These are phyloP conservation scores for Gavia stellata DNA, from an alignment of 2,113 vertebrate species.

Conservation along the genomic window DNA sequence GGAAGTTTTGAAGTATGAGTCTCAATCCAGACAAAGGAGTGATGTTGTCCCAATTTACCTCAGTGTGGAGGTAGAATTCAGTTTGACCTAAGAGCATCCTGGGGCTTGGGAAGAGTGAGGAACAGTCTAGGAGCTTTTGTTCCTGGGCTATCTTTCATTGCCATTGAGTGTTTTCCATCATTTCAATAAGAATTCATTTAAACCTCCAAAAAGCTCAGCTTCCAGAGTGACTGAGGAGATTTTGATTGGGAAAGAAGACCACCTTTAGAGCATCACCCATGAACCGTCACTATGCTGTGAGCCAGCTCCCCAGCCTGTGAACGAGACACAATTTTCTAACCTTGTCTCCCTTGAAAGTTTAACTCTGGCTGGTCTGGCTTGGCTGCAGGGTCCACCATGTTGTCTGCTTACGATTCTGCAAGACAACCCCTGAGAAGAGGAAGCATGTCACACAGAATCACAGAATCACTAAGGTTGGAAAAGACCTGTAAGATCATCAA, in stretches of 20 bases:
- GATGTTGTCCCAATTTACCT: neutral
- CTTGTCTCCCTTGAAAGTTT: neutral
- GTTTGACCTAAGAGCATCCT: neutral
- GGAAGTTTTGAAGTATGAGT: neutral
- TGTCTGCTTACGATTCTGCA: neutral
- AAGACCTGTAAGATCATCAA: too few relatives aligned
- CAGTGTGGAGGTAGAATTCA: neutral
- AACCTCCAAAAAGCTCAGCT: neutral
- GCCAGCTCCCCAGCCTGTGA: neutral
- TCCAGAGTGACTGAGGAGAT: neutral
- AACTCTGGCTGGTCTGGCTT: neutral
- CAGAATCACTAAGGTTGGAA: too few relatives aligned
- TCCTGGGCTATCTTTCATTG: neutral
- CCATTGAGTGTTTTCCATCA: neutral
- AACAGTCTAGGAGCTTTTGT: neutral
- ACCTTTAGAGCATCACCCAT: neutral
- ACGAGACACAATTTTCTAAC: fast-evolving
- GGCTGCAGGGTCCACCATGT: neutral
- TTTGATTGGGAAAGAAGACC: neutral
- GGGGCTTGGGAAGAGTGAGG: neutral
- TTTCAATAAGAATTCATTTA: neutral
- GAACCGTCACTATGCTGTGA: neutral
- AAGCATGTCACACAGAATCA: neutral
- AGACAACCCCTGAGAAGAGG: neutral
- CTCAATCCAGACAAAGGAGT: neutral